Evolutionary conservation across 2,888 invertebrate species (phyloP).

Genomic region (Cryptosula pallasiana): DNA sequence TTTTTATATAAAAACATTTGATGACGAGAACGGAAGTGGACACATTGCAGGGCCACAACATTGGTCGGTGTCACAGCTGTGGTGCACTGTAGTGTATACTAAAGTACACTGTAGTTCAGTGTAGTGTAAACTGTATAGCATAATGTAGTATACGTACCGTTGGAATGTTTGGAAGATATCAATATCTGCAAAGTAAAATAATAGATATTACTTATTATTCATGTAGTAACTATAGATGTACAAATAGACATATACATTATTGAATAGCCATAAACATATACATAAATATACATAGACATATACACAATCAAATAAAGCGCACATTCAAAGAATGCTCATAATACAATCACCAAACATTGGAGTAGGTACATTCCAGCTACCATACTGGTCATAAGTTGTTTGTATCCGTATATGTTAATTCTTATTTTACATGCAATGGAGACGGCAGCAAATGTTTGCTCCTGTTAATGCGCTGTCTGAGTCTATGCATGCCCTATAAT

Average conservation of each 20-base stretch:
- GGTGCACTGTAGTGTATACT: not conserved
- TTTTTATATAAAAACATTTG: no score
- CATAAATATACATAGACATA: not conserved
- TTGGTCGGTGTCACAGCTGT: no score
- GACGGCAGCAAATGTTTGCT: no score
- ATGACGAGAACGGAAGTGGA: no score
- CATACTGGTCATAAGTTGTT: no score
- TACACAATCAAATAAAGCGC: not conserved
- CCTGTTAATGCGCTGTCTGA: no score
- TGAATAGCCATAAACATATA: not conserved
- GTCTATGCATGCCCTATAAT: no score
- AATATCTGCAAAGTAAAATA: not conserved
- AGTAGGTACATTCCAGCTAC: no score
- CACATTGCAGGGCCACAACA: no score
- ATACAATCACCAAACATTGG: no score
- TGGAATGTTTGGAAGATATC: not conserved
- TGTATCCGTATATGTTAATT: not conserved
- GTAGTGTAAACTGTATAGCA: not conserved
- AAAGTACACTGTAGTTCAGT: not conserved
- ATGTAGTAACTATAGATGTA: not conserved
- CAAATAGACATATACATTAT: not conserved
- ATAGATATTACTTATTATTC: not conserved
- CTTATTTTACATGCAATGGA: no score
- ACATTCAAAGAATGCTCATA: no score
- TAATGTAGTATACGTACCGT: not conserved